Base-by-base conservation (phyloP, 2,797 vertebrate genomes). In the Helostoma temminkii region DNA sequence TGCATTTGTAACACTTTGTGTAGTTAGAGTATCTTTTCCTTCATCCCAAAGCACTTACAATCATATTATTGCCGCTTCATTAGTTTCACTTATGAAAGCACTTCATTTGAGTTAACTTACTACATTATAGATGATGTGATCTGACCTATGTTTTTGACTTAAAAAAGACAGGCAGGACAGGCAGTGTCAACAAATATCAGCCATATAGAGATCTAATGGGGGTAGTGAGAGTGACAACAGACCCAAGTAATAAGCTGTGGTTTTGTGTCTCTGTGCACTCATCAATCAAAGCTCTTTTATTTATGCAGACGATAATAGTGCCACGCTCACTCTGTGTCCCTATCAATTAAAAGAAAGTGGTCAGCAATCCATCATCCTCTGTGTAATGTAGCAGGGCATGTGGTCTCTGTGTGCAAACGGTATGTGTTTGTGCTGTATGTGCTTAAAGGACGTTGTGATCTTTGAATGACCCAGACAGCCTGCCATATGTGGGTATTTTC, bases 321-420 rank as follows among this genome's bases (percentile, higher is more conserved):
- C 77, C 83, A 78, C 66, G 55, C 68, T 85, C 83, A 59, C 81
- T 86, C 71, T 72, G 73, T 75, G 71, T 86, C 75, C 80, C 76
- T 85, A 86, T 91, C 86, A 92, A 87, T 90, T 93, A 90, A 84
- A 84, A 77, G 55, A 54, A 88, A 86, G 74, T 81, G 76, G 49
- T 78, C 57, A 74, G 86, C 70, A 67, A 91, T 89, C 85, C 84
- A 92, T 93, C 89, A 91, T 81, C 50, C 56, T 73, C 49, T 66
- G 53, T 69, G 67, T 78, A 72, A 71, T 58, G 15, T 4, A 28
- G 30, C 57, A 63, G 61, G 62, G 48, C 66, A 28, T 49, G 48
- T 18, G 68, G 45, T 60, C 34, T n/a, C 22, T 36, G 36, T 50
- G 22, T 52, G 42, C 28, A 61, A 52, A 55, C 25, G 34, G 25